phyloP scores from a whole-genome alignment of 2,888 invertebrate species.

The Coenonympha arcania region DNA sequence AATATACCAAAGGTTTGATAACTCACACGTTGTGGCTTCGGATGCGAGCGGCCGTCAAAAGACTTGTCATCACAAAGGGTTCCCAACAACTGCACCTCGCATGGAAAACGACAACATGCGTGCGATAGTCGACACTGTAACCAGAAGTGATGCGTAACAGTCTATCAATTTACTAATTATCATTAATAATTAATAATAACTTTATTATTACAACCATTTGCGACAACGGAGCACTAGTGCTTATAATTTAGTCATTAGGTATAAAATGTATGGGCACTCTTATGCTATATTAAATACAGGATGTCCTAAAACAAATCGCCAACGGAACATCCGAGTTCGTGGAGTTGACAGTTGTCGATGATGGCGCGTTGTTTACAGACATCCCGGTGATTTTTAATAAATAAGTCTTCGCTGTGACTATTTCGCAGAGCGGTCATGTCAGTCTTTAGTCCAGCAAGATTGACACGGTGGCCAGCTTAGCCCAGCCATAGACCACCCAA shows the following conservation, averaged over 20 bases:
- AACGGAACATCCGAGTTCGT: constrained; percentile 11
- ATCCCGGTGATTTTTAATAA: constrained; percentile 42
- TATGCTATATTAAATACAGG: constrained; percentile 49
- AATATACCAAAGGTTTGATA: constrained; percentile 39
- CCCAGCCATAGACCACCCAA: too few species aligned
- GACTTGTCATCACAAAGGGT: constrained; percentile 63
- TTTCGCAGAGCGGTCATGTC: constrained; percentile 47
- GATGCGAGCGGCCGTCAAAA: constrained; percentile 37
- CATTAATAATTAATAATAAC: constrained; percentile 48
- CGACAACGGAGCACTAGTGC: constrained; percentile 69
- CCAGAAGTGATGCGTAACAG: constrained; percentile 68
- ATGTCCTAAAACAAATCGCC: constrained; percentile 47
- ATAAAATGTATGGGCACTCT: constrained; percentile 55
- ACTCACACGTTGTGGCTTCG: constrained; percentile 37
- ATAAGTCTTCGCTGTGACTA: constrained; percentile 42
- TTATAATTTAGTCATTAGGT: constrained; percentile 49
- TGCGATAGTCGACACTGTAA: constrained; percentile 40
- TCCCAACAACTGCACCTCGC: constrained; percentile 32
- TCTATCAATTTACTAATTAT: constrained; percentile 64
- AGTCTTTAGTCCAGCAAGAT: constrained; percentile 56
- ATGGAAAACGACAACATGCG: constrained; percentile 42
- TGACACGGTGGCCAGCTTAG: constrained; percentile 32
- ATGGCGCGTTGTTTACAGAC: constrained; percentile 38
- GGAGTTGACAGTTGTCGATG: neutral
- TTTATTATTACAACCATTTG: constrained; percentile 72